Conservation (phyloP, 2,888 invertebrate species). For the Yponomeuta cagnagella region DNA sequence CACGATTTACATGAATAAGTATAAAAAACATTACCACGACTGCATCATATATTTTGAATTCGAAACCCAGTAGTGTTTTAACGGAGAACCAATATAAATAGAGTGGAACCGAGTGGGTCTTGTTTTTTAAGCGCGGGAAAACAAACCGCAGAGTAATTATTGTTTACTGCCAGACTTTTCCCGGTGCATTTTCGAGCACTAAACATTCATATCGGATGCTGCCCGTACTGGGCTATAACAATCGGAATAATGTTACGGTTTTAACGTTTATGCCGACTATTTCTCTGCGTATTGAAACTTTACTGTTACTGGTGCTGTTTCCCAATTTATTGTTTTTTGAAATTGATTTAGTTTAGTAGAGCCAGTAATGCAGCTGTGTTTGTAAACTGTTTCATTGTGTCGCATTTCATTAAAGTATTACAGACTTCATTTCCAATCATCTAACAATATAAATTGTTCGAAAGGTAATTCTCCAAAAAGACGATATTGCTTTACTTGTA, state of each 20-base stretch:
- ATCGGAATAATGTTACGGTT: slow-evolving; percentile 37
- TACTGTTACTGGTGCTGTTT: slow-evolving; percentile 32
- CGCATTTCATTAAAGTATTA: background rate
- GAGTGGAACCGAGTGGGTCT: background rate
- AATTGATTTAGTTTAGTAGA: background rate
- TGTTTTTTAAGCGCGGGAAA: background rate
- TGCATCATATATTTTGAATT: background rate
- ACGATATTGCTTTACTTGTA: slow-evolving; percentile 14
- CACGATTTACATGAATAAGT: too few relatives aligned
- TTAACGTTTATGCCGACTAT: slow-evolving; percentile 20
- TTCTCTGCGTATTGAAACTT: slow-evolving; percentile 39
- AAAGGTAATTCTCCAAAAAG: too few relatives aligned
- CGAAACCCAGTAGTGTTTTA: background rate
- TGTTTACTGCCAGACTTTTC: background rate
- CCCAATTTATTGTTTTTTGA: slow-evolving; percentile 28
- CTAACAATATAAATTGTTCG: background rate
- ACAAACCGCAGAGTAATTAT: background rate
- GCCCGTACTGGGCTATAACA: slow-evolving; percentile 30
- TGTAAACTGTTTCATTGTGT: background rate
- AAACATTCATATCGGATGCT: slow-evolving; percentile 53
- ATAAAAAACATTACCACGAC: too few relatives aligned
- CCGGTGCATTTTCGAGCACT: slow-evolving; percentile 37
- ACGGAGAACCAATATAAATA: background rate
- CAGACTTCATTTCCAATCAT: background rate
- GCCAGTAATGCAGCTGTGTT: background rate